Conservation (phyloP, 2,888 invertebrate species). For the Philereme transversata region DNA sequence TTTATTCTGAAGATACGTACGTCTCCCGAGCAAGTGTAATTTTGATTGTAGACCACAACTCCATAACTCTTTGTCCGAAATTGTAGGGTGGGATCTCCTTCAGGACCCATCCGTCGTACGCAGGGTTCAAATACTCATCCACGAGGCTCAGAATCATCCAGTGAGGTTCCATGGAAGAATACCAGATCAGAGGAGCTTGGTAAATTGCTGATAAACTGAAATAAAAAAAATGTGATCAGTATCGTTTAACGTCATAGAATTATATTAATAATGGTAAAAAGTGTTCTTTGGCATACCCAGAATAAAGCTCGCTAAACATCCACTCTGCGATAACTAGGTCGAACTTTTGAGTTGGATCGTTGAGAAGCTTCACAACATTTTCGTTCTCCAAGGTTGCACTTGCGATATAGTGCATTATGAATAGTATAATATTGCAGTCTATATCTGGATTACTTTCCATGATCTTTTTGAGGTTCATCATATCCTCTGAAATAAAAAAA, state of each 20-base stretch:
- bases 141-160: constrained; percentile 52
- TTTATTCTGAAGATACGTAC: constrained; percentile 36
- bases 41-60: constrained; percentile 43
- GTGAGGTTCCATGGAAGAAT: constrained; percentile 54
- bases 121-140: constrained; percentile 58
- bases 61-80: constrained; percentile 51
- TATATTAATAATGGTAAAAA: no score
- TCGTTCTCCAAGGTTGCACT: constrained; percentile 36
- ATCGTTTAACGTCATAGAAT: not conserved
- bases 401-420: constrained; percentile 30
- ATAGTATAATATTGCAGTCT: constrained; percentile 22
- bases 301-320: constrained; percentile 51
- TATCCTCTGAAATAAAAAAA: constrained; percentile 30
- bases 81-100: constrained; percentile 48
- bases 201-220: constrained; percentile 54
- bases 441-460: constrained; percentile 31
- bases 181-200: constrained; percentile 55
- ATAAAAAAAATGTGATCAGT: not conserved
- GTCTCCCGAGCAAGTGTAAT: constrained; percentile 20
- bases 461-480: constrained; percentile 34
- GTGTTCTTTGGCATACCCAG: constrained; percentile 42
- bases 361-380: constrained; percentile 44
- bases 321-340: constrained; percentile 56
- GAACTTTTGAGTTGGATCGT: constrained; percentile 49
- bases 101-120: constrained; percentile 47